Evolutionary conservation across 2,113 vertebrate genomes (phyloP).

Genomic region (Tautogolabrus adspersus): DNA sequence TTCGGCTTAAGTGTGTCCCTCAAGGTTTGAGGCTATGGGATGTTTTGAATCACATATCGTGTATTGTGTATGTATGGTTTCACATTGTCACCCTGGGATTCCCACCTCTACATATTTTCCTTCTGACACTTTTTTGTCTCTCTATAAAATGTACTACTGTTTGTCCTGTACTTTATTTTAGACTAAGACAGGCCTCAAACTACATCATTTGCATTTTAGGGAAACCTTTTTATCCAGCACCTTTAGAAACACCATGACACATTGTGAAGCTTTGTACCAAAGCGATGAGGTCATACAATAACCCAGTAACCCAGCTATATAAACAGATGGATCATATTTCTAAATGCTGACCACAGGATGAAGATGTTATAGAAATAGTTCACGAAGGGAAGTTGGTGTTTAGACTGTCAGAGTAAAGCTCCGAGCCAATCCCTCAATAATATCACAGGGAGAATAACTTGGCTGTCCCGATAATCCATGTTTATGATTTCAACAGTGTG

Average conservation of each 20-base stretch:
- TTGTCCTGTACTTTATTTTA: neutral
- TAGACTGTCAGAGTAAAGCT: constrained; percentile 13
- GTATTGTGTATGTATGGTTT: too few relatives aligned
- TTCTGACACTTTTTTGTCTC: too few relatives aligned
- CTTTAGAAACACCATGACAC: constrained; percentile 7
- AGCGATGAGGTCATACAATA: constrained; percentile 22
- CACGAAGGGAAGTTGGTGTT: constrained; percentile 42
- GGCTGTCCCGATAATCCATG: constrained; percentile 35
- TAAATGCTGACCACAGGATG: constrained; percentile 5
- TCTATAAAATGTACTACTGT: too few relatives aligned
- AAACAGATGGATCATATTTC: constrained; percentile 23
- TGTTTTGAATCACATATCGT: neutral
- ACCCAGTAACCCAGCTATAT: neutral
- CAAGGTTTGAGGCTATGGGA: neutral
- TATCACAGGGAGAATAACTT: constrained; percentile 24
- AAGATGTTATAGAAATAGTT: constrained; percentile 30
- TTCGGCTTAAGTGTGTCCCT: constrained; percentile 30
- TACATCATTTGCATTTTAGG: constrained; percentile 16
- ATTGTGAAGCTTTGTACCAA: constrained; percentile 1
- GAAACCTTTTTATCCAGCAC: neutral
- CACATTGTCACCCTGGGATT: too few relatives aligned
- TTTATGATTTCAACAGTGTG: constrained; percentile 48
- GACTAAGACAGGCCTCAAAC: neutral
- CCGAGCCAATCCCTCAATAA: constrained; percentile 15
- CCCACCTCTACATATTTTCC: too few relatives aligned